Evolutionary conservation across 2,888 invertebrate species (phyloP).

Genomic region (Ormia ochracea): DNA sequence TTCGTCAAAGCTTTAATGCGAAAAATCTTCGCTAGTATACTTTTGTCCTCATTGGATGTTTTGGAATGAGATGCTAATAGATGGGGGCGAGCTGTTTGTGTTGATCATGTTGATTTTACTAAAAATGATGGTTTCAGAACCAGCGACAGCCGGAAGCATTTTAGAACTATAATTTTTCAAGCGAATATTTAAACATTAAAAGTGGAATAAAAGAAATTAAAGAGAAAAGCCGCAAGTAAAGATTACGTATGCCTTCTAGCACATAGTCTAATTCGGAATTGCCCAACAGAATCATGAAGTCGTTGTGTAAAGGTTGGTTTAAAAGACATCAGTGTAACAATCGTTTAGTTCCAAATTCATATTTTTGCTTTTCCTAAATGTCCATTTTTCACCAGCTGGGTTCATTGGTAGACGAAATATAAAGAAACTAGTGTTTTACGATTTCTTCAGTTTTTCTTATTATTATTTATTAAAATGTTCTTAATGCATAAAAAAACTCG

Average conservation of each 20-base stretch:
- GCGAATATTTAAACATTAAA: conserved; percentile 66
- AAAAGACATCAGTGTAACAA: no score
- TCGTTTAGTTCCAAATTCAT: no score
- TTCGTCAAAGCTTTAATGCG: conserved; percentile 43
- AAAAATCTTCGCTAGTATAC: conserved; percentile 28
- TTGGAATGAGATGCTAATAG: neutral
- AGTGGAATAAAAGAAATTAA: conserved; percentile 69
- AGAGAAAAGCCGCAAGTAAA: neutral
- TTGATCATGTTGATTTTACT: neutral
- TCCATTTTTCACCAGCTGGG: no score
- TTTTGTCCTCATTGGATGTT: neutral
- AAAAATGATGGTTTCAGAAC: neutral
- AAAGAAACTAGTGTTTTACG: no score
- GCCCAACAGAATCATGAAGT: no score
- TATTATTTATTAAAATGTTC: no score
- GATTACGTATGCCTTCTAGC: neutral
- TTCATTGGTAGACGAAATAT: no score
- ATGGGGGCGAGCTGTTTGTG: neutral
- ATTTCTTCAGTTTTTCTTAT: no score
- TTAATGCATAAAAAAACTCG: no score
- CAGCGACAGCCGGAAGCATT: neutral
- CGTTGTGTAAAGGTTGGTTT: no score
- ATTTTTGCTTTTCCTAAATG: no score
- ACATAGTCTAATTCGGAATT: no score
- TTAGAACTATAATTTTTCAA: conserved; percentile 3